A percentile compares a stretch with the other conserved stretches of the same genome.
phyloP scores from a whole-genome alignment of 1,140 invertebrate genomes.

The Drosophila busckii region DNA sequence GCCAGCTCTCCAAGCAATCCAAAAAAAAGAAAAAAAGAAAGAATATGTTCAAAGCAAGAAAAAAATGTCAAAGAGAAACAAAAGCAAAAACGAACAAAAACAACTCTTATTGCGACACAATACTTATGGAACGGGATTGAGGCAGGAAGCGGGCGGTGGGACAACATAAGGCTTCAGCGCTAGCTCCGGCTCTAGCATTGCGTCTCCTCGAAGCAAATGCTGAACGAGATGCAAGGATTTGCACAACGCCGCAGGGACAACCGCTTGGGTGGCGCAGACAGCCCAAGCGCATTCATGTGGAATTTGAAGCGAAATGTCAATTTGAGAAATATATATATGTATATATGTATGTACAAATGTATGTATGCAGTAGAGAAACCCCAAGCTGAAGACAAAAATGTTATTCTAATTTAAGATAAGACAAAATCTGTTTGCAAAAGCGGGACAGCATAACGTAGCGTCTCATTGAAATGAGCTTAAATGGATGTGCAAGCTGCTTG shows the following conservation, averaged over 20 bases:
- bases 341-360: slow-evolving; percentile 6
- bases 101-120: slow-evolving; percentile 75
- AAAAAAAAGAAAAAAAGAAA: slow-evolving; percentile 45
- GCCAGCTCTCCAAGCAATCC: slow-evolving; percentile 59
- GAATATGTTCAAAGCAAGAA: slow-evolving; percentile 35
- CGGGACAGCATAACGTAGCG: slow-evolving; percentile 8
- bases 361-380: slow-evolving; percentile 5
- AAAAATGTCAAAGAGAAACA: slow-evolving; percentile 24
- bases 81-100: slow-evolving; percentile 66
- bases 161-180: no score
- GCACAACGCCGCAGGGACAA: slow-evolving; percentile 61
- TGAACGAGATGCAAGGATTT: slow-evolving; percentile 76
- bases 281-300: slow-evolving; percentile 70
- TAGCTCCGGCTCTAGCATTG: no score
- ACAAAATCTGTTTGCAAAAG: slow-evolving; percentile 61
- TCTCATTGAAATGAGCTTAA: slow-evolving; percentile 41
- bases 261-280: slow-evolving; percentile 59
- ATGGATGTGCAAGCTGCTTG: slow-evolving; percentile 20
- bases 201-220: slow-evolving; percentile 14
- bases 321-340: slow-evolving; percentile 49
- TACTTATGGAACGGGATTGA: slow-evolving; percentile 40
- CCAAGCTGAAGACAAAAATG: slow-evolving; percentile 56
- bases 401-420: slow-evolving; percentile 76
- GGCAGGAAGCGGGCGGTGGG: slow-evolving; percentile 26
- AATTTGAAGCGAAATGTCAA: slow-evolving; percentile 77